Evolutionary conservation across 2,113 vertebrate species (phyloP), one percentile per base, ranked within the genome.

Genomic region (Solea solea): DNA sequence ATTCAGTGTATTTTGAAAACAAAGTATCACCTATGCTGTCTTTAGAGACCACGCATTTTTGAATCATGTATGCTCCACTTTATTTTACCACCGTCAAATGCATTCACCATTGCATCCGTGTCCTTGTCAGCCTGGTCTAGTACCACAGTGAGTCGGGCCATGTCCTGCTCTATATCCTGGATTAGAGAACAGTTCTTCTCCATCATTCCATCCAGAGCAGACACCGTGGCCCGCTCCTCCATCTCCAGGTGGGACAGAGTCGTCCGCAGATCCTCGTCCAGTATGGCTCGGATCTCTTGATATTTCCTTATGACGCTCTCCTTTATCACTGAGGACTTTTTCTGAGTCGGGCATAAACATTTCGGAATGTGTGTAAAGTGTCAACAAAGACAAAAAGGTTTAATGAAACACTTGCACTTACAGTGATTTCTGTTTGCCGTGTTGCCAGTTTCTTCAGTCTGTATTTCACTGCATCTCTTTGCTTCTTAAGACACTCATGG

Each of bases 171-270:
- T 48, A 94, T 89, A 44, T 93, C 89, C 72, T 91, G 92, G 12
- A 91, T 87, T 1, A 93, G 74, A 8, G 78, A 77, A 44, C 87
- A 90, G 83, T 91, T 93, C 15, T n/a, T 90, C 62, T 93, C 91
- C 81, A 93, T 90, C 42, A 89, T 81, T 14, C 86, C 85, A 15
- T 94, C 90, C 59, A 93, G 72, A 40, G 78, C 76, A 9, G 66
- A 87, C 51, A 89, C 75, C 3, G 89, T 88, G 13, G 93, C 94
- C 9, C 85, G 67, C 28, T 93, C 86, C 81, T 94, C 93, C 79
- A 91, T 86, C 61, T 94, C 92, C 77, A 94, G 76, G 65, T 94
- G 91, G 40, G 89, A 84, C 50, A 94, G 64, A 2, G 93, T 93
- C 40, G 87, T 76, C 73, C 72, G 84, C 71, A 94, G 52, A 65